These are phyloP conservation scores for Agrochola lota DNA, from an alignment of 2,888 invertebrate genomes.

Conservation along the genomic window DNA sequence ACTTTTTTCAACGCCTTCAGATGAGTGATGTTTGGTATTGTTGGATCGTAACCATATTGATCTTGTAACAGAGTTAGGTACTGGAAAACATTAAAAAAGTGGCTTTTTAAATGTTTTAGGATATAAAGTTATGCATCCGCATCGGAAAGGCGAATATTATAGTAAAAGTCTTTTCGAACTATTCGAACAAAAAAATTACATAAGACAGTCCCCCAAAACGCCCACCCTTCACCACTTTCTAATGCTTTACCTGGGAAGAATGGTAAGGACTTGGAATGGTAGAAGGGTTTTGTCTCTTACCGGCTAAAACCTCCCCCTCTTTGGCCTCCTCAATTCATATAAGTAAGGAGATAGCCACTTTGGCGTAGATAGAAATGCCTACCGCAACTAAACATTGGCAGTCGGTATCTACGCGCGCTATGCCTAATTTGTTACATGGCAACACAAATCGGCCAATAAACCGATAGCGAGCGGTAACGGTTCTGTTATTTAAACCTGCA, in stretches of 20 bases:
- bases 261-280: no score
- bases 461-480: not conserved
- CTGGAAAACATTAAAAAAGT: constrained; percentile 65
- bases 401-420: not conserved
- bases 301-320: not conserved
- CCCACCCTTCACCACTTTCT: no score
- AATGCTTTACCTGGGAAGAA: no score
- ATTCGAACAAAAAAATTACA: no score
- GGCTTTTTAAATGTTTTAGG: not conserved
- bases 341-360: not conserved
- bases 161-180: not conserved
- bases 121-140: not conserved
- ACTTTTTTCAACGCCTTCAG: constrained; percentile 68
- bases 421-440: not conserved
- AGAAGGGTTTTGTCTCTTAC: not conserved
- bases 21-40: constrained; percentile 63
- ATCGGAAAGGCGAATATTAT: not conserved
- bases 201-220: no score
- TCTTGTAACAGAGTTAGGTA: constrained; percentile 67
- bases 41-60: constrained; percentile 70
- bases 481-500: not conserved
- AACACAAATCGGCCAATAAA: not conserved
- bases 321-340: not conserved
- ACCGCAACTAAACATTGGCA: not conserved
- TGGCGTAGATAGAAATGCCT: not conserved